A percentile compares a stretch with the other conserved stretches of the same genome.
These are phyloP conservation scores for Halocaridina rubra DNA, from an alignment of 2,888 invertebrate species.

Conservation along the genomic window DNA sequence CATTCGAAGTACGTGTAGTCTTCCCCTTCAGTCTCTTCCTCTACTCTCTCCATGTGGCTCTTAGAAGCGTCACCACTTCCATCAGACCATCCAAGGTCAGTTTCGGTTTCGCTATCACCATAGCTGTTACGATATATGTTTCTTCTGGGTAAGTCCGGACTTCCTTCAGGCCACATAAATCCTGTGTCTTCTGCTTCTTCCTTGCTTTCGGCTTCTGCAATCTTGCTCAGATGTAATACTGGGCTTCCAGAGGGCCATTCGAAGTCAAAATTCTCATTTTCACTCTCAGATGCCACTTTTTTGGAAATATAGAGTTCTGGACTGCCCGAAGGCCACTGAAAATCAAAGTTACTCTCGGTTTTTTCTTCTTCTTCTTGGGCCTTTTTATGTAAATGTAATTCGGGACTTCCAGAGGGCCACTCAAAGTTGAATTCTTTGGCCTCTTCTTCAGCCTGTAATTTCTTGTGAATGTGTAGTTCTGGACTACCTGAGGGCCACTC, in stretches of 20 bases:
- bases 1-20: constrained; percentile 58
- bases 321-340: constrained; percentile 33
- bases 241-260: constrained; percentile 15
- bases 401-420: constrained; percentile 40
- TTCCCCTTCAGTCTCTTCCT: constrained; percentile 54
- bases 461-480: background rate
- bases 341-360: background rate
- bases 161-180: constrained; percentile 55
- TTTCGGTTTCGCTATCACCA: constrained; percentile 61
- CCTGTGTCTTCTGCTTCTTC: background rate
- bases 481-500: background rate
- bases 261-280: constrained; percentile 1
- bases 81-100: constrained; percentile 54
- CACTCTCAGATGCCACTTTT: background rate
- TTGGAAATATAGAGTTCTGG: constrained; percentile 7
- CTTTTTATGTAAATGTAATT: background rate
- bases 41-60: constrained; percentile 44
- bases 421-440: background rate
- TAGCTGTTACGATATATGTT: constrained; percentile 21
- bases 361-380: background rate
- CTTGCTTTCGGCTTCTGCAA: background rate
- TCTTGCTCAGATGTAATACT: background rate
- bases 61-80: constrained; percentile 35
- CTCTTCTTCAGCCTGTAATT: background rate
- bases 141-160: constrained; percentile 45